Evolutionary conservation across 1,140 invertebrate species (phyloP), one percentile per base, ranked within the genome.

Genomic region (Papilio polytes): DNA sequence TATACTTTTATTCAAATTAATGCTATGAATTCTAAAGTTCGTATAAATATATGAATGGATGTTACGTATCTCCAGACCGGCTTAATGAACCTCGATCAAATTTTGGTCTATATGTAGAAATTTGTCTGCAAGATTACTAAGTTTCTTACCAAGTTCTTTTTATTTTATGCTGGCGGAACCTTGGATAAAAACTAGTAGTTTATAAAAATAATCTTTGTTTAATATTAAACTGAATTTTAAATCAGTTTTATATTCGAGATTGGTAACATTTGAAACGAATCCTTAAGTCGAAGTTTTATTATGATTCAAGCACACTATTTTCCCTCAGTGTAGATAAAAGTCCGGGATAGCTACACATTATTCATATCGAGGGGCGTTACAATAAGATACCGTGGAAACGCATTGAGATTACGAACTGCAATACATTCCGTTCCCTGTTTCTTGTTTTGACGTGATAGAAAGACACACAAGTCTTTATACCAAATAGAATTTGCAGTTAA

Each of bases 391-490:
- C 89, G 92, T 89, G 90, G 90, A 93, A 92, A 94, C 91, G 91
- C 93, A 92, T 92, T 93, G 92, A 92, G 92, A 93, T 94, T 92
- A 90, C 92, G 89, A 90, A 92, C 86, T 94, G 93, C 93, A 91
- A 93, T 94, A 92, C 92, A 92, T 93, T 92, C 88, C 90, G 85
- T 87, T 41, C 90, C 87, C 87, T 84, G 81, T 84, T 88, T 86
- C 91, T 94, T 94, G 92, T 94, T 94, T 94, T 93, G 93, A 93
- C 91, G 90, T 89, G 90, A 92, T 91, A 91, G 90, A 91, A 91
- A 87, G 83, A 86, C 88, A 86, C 88, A 90, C 87, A 91, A 86
- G 87, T 90, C 86, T 82, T 80, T 74, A 84, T 72, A 87, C 89
- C 86, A 91, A 51, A 22, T 82, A 87, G 83, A 4, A 74, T 80